Evolutionary conservation across 2,797 vertebrate genomes (phyloP).

Genomic region (Lepus townsendii): DNA sequence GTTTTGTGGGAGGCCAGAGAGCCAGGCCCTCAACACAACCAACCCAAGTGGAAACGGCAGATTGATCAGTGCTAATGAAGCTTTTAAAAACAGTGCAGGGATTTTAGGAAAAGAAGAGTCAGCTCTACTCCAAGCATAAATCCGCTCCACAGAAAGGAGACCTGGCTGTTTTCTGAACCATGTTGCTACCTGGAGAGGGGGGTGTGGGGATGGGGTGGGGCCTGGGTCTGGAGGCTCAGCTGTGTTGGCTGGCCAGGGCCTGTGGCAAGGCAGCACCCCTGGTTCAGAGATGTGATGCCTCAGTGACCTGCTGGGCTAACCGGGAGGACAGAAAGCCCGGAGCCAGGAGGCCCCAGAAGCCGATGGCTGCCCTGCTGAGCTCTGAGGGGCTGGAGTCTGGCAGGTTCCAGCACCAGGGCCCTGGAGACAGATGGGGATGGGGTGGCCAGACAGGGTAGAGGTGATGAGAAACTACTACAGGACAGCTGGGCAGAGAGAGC

Average conservation of each 20-base stretch:
- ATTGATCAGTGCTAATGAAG: conserved; percentile 74
- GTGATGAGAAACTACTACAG: not conserved
- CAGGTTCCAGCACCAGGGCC: accelerated
- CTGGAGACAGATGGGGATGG: not conserved
- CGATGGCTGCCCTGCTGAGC: not conserved
- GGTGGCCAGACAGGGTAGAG: not conserved
- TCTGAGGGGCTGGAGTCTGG: not conserved
- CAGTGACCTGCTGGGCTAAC: not conserved
- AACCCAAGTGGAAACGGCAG: conserved; percentile 70
- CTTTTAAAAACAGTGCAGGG: conserved; percentile 30
- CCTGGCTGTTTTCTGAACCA: not conserved
- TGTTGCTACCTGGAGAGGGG: not conserved
- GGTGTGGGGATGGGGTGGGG: no score
- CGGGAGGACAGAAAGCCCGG: not conserved
- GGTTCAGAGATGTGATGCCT: not conserved
- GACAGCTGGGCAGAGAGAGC: not conserved
- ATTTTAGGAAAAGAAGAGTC: conserved; percentile 52
- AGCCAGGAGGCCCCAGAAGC: not conserved
- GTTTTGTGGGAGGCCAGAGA: not conserved
- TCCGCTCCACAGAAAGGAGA: not conserved
- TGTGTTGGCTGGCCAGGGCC: not conserved
- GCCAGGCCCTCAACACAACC: not conserved
- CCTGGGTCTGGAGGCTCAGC: not conserved
- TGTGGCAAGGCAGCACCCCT: not conserved
- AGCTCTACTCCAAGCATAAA: not conserved